Base-by-base conservation (phyloP, 1,140 invertebrate species). In the Hylaeus volcanicus region DNA sequence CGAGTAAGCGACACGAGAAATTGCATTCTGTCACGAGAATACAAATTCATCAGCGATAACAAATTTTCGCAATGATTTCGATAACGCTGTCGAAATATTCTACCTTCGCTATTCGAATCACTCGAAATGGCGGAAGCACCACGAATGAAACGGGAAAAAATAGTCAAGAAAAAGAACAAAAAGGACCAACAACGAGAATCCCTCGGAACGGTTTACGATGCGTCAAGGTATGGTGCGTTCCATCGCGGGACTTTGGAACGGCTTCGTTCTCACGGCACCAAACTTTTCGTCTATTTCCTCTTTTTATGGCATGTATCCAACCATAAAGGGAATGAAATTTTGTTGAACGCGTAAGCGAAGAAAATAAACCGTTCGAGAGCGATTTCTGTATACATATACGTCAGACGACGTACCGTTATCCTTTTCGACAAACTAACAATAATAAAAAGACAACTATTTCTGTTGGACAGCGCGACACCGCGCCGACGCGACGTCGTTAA, bases 171-270 rank as follows among this genome's bases (percentile, higher is more conserved):
- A 55, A n/a, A 45, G n/a, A 51, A 82, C 39, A 73, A 82, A 74
- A 64, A 56, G 64, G 41, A 74, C 45, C 53, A 63, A 79, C 61
- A 65, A 15, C 43, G 69, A 60, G 63, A 60, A 82, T 53, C 66
- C 43, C 26, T 56, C 68, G 43, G 43, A 81, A 81, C 55, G 68
- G 26, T 82, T 82, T 82, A 82, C 80, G 75, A 82, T 79, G 63
- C 61, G 61, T 39, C 55, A 48, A 69, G 69, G 80, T 73, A 69
- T 82, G 80, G 63, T 72, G 61, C 11, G 61, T 41, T 64, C 26
- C 79, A 63, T 76, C 58, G 53, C 43, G 48, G 12, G 53, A 41
- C 68, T 78, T 72, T 5, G 58, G 79, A 79, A 81, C 65, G 65
- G 45, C 37, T 70, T 43, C 43, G 63, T 82, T 82, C 75, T 79